Percentiles rank a stretch among this genome's conserved stretches.
Evolutionary conservation across 2,888 invertebrate species (phyloP).

Genomic region (Scaptomyza tumidula): DNA sequence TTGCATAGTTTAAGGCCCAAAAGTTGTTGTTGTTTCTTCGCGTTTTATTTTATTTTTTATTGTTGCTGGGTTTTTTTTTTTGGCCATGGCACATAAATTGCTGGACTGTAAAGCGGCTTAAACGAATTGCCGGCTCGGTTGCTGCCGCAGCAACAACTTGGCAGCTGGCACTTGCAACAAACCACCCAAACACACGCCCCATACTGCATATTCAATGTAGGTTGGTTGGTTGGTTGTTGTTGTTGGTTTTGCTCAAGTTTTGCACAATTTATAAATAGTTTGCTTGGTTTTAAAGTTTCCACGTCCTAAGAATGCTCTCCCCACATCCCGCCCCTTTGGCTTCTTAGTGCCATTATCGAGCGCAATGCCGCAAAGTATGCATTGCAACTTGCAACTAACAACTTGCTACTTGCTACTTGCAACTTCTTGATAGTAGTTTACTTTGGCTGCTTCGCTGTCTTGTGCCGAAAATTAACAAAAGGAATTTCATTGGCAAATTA

Average conservation of each 20-base stretch:
- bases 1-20: conserved; percentile 73
- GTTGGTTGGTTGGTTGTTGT: conserved; percentile 20
- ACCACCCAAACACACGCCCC: background rate
- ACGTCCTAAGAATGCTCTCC: background rate
- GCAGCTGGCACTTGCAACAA: conserved; percentile 56
- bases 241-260: conserved; percentile 63
- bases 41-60: background rate
- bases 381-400: conserved; percentile 40
- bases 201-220: background rate
- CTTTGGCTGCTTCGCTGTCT: conserved; percentile 18
- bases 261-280: conserved; percentile 76
- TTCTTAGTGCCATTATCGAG: conserved; percentile 59
- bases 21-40: conserved; percentile 17
- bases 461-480: conserved; percentile 62
- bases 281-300: conserved; percentile 74
- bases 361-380: conserved; percentile 67
- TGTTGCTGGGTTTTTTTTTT: background rate
- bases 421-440: conserved; percentile 54
- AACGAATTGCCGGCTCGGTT: conserved; percentile 78
- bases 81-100: conserved; percentile 73
- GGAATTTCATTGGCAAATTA: conserved; percentile 78
- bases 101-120: conserved; percentile 75
- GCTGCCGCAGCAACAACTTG: conserved; percentile 70
- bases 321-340: conserved; percentile 6
- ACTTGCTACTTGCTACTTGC: conserved; percentile 42